Base-by-base conservation (phyloP, 2,797 vertebrate genomes). In the Tauraco hartlaubi region DNA sequence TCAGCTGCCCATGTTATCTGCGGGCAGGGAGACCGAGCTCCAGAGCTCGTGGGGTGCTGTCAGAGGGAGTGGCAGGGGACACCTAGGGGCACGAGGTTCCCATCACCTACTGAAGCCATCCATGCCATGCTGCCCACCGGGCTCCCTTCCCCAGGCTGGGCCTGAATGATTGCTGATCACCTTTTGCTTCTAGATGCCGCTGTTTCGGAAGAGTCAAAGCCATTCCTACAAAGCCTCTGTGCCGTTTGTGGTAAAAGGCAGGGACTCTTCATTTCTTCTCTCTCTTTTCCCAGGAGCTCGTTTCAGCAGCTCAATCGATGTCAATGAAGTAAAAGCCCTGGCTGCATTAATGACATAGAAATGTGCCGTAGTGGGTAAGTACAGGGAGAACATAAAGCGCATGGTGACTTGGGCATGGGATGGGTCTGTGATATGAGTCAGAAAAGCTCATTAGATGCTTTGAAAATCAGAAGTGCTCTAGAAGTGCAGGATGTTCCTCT, bases 301-400 rank as follows among this genome's bases (percentile, higher is more conserved):
- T 90, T 97, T 92, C 73, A 91, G 89, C 75, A 77, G 59, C 37
- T 96, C 91, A 44, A 4, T 92, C 8, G n/a, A 10, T 23, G 62
- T 41, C 1, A 4, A 82, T 52, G 90, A 85, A 79, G 73, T 91
- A 77, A 95, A 95, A 92, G 92, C 89, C 37, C 80, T 58, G 90
- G 80, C 94, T 92, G 87, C 87, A 93, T 74, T 95, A 89, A 96
- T 20, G 31, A 93, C 92, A 55, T 92, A 85, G 26, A 86, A 86
- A 81, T 77, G 83, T 35, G 9, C 94, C 1, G 4, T 23, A 8
- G 87, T 58, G 39, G 80, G 89, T 89, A 43, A 90, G 91, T 88
- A 85, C 82, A 74, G 78, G 85, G 56, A 35, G 73, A 92, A 71
- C 0, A 2, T 4, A 77, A 61, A 93, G 49, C 16, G 1, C 14